Percentiles rank a stretch among this genome's conserved stretches.
These are phyloP conservation scores for Phrixothrix hirtus DNA, from an alignment of 2,888 invertebrate species.

Conservation along the genomic window DNA sequence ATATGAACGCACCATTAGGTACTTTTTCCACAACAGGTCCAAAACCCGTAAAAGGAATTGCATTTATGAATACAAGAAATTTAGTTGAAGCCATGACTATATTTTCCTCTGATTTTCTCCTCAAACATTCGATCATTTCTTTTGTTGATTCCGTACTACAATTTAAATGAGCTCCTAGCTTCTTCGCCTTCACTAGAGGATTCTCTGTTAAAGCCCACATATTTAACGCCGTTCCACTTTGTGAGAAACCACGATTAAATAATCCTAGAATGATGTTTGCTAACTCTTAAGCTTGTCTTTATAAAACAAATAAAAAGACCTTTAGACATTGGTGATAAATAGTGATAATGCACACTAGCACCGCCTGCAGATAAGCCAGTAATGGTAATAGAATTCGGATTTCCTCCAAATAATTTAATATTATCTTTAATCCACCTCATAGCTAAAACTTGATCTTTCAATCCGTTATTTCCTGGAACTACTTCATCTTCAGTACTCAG, in stretches of 20 bases:
- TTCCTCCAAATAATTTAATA: conserved; percentile 51
- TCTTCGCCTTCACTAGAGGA: conserved; percentile 63
- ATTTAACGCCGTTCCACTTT: conserved; percentile 69
- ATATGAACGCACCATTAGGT: conserved; percentile 67
- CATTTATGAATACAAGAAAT: conserved; percentile 63
- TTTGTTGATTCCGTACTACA: conserved; percentile 62
- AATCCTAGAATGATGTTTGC: conserved; percentile 52
- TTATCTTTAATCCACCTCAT: conserved; percentile 50
- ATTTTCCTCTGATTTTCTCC: conserved; percentile 61
- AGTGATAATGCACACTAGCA: conserved; percentile 52
- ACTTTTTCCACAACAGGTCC: conserved; percentile 49
- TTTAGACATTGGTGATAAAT: conserved; percentile 47
- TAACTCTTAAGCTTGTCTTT: background rate
- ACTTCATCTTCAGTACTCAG: conserved; percentile 50
- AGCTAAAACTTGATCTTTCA: conserved; percentile 51
- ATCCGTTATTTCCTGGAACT: conserved; percentile 51
- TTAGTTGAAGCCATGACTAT: conserved; percentile 61
- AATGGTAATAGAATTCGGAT: conserved; percentile 50
- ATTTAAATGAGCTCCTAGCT: conserved; percentile 63
- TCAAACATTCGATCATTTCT: conserved; percentile 68
- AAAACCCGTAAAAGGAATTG: conserved; percentile 44
- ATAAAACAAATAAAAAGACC: conserved; percentile 23
- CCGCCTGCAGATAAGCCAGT: conserved; percentile 52
- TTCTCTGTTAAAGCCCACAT: conserved; percentile 61
- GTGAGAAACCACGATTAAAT: conserved; percentile 66